Percentiles rank a stretch among this genome's conserved stretches.
Evolutionary conservation across 2,113 vertebrate genomes (phyloP).

Genomic region (Chaenocephalus aceratus): DNA sequence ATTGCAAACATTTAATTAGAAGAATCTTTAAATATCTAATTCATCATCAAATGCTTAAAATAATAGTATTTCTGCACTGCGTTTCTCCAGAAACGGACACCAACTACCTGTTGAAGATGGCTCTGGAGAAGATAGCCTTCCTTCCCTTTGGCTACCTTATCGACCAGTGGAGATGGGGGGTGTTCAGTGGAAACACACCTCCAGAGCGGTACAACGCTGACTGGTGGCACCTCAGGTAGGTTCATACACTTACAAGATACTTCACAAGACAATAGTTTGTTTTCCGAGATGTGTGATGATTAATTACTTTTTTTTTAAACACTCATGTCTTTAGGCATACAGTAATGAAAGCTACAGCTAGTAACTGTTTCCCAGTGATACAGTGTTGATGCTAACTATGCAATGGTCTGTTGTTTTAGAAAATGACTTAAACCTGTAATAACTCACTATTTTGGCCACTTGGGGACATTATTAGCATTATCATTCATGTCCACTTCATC

Average conservation of each 20-base stretch:
- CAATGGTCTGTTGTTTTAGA: no score
- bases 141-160: conserved; percentile 97
- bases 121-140: conserved; percentile 96
- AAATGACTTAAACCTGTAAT: no score
- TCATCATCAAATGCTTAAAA: neutral
- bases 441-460: no score
- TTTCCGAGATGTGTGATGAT: no score
- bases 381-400: no score
- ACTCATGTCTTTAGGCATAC: no score
- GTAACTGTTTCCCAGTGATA: neutral
- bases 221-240: conserved; percentile 94
- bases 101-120: conserved; percentile 97
- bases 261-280: no score
- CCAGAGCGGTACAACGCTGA: conserved; percentile 90
- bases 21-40: neutral
- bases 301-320: no score
- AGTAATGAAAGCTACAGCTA: neutral
- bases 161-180: conserved; percentile 96
- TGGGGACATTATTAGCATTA: neutral
- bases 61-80: neutral
- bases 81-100: conserved; percentile 87
- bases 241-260: neutral
- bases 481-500: neutral
- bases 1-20: neutral
- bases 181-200: conserved; percentile 88